phyloP scores from a whole-genome alignment of 2,888 invertebrate genomes.

The Conistra vaccinii region DNA sequence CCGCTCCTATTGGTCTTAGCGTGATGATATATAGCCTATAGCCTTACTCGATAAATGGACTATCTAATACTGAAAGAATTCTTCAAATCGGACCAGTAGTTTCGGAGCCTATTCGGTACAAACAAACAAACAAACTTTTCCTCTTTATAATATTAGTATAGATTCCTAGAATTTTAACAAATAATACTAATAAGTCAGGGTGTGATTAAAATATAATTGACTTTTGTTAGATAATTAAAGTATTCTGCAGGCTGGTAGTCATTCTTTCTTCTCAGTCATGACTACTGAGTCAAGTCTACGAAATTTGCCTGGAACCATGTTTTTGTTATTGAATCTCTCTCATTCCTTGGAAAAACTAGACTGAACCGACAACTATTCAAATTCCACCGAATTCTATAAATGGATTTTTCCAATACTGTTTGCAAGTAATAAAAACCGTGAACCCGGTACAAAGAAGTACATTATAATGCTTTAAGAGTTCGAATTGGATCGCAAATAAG shows the following conservation, averaged over 20 bases:
- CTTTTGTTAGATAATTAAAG: not conserved
- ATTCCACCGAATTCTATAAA: conserved; percentile 1
- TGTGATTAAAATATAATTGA: not conserved
- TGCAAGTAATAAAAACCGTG: conserved; percentile 38
- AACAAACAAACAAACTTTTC: too few species aligned
- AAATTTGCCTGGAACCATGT: not conserved
- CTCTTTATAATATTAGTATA: too few species aligned
- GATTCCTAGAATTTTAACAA: too few species aligned
- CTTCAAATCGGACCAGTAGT: too few species aligned
- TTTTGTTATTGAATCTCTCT: not conserved
- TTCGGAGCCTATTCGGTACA: too few species aligned
- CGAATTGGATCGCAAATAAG: conserved; percentile 61
- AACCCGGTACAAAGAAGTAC: conserved; percentile 49
- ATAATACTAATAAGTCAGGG: too few species aligned
- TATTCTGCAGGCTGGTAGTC: not conserved
- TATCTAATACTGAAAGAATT: too few species aligned
- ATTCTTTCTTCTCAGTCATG: too few species aligned
- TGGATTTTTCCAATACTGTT: conserved; percentile 43
- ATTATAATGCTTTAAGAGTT: conserved; percentile 61
- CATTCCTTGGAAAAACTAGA: not conserved
- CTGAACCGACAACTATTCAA: conserved; percentile 1
- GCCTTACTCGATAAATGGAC: too few species aligned
- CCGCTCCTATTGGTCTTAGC: too few species aligned
- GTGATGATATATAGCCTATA: too few species aligned
- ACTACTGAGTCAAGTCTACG: not conserved